Evolutionary conservation across 2,888 invertebrate species (phyloP), one percentile per base, ranked within the genome.

Genomic region (Terebella lapidaria): DNA sequence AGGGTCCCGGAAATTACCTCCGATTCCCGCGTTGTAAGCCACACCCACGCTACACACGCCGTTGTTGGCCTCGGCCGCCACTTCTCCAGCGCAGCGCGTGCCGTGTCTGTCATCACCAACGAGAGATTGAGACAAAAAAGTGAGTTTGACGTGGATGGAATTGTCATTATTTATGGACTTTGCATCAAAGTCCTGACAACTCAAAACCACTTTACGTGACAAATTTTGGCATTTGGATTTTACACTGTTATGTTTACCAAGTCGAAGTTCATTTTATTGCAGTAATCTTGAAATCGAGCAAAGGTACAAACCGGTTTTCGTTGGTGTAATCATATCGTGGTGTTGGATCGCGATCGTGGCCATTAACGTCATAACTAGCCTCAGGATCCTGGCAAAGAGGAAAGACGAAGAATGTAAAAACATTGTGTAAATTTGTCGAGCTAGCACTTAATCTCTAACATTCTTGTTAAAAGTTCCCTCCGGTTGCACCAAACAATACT

Each of bases 341-440:
- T 87, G 92, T 94, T 0, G 97, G 97, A 81, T 99, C 94, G 1
- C 89, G 87, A 80, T 99, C 97, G 77, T 94, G 90, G 65, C 89
- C 91, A 79, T 99, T 97, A 49, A 97, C 95, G 83, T 97, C 97
- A 81, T 92, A 96, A 42, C 95, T 95, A 45, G 96, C 96, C 81
- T 89, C 86, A 0, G 91, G 90, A 82, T 97, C 95, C 92, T 96
- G 81, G 10, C 25, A 53, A 53, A 18, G n/a, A n/a, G n/a, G n/a
- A n/a, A n/a, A n/a, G n/a, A n/a, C n/a, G n/a, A n/a, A n/a, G n/a
- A n/a, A n/a, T n/a, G n/a, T n/a, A n/a, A n/a, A n/a, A n/a, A n/a
- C n/a, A n/a, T n/a, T n/a, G n/a, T n/a, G n/a, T n/a, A n/a, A n/a
- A n/a, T n/a, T n/a, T n/a, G n/a, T n/a, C n/a, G n/a, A n/a, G n/a